Percentiles rank a stretch among this genome's conserved stretches.
These are phyloP conservation scores for Acronicta psi DNA, from an alignment of 2,888 invertebrate species.

Conservation along the genomic window DNA sequence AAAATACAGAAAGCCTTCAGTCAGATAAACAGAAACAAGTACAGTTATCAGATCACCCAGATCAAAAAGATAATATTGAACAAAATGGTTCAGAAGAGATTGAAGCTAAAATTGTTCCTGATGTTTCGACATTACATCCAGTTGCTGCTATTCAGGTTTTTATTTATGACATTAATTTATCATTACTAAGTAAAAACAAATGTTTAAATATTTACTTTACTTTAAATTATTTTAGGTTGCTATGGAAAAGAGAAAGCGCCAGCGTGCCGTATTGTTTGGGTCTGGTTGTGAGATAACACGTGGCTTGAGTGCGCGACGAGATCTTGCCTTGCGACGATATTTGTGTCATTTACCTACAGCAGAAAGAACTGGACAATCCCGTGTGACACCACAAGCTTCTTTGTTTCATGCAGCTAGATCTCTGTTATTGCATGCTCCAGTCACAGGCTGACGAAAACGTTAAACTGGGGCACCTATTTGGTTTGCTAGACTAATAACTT, in stretches of 20 bases:
- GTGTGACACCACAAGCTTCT: slow-evolving; percentile 81
- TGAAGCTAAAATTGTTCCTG: slow-evolving; percentile 61
- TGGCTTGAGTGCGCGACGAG: slow-evolving; percentile 94
- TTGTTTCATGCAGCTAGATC: slow-evolving; percentile 88
- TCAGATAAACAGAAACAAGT: slow-evolving; percentile 60
- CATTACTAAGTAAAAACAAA: neutral
- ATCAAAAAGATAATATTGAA: slow-evolving; percentile 60
- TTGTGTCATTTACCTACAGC: slow-evolving; percentile 91
- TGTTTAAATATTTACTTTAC: slow-evolving; percentile 4
- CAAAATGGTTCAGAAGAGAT: slow-evolving; percentile 73
- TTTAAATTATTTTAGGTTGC: slow-evolving; percentile 86
- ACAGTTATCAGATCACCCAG: slow-evolving; percentile 54
- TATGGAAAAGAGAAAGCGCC: slow-evolving; percentile 88
- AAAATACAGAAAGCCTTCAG: slow-evolving; percentile 70
- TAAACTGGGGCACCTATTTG: slow-evolving; percentile 46
- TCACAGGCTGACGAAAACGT: slow-evolving; percentile 74
- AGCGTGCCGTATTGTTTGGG: slow-evolving; percentile 91
- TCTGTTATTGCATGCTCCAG: slow-evolving; percentile 84
- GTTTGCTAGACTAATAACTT: slow-evolving; percentile 31
- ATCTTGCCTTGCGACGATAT: slow-evolving; percentile 92
- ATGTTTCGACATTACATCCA: slow-evolving; percentile 81
- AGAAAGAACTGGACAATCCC: slow-evolving; percentile 88
- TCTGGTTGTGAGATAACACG: slow-evolving; percentile 93
- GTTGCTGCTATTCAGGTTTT: slow-evolving; percentile 87
- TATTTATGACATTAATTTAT: slow-evolving; percentile 1